Evolutionary conservation across 2,888 invertebrate genomes (phyloP).

Genomic region (Lasioglossum malachurum): DNA sequence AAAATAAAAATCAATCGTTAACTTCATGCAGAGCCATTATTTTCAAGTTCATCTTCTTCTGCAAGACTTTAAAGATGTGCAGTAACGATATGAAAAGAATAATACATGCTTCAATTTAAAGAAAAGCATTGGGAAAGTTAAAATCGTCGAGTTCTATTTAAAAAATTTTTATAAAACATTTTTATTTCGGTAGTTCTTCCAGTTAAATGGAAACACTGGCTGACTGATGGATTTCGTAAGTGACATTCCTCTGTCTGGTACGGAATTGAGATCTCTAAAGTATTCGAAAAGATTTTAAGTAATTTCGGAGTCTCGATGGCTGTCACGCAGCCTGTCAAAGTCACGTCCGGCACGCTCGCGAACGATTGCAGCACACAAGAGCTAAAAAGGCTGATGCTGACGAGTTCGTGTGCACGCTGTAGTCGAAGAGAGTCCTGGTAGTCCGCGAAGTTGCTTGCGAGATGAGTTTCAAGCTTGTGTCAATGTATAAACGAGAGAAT

Average conservation of each 20-base stretch:
- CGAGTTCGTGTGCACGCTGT: conserved; percentile 66
- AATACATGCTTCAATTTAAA: neutral
- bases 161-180: too few species aligned
- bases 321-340: conserved; percentile 49
- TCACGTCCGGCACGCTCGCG: conserved; percentile 48
- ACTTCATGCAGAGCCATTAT: neutral
- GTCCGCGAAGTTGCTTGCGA: conserved; percentile 45
- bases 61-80: neutral
- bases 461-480: neutral
- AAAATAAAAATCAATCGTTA: neutral
- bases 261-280: neutral
- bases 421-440: conserved; percentile 67
- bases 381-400: conserved; percentile 69
- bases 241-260: neutral
- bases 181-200: neutral
- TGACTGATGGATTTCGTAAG: neutral
- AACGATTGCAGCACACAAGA: conserved; percentile 68
- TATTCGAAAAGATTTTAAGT: neutral
- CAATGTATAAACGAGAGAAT: neutral
- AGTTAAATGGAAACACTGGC: neutral
- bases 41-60: neutral
- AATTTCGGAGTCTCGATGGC: neutral
- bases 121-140: neutral
- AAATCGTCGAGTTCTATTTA: neutral
- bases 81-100: neutral